Conservation (phyloP, 2,888 invertebrate species). For the Hydraecia micacea region DNA sequence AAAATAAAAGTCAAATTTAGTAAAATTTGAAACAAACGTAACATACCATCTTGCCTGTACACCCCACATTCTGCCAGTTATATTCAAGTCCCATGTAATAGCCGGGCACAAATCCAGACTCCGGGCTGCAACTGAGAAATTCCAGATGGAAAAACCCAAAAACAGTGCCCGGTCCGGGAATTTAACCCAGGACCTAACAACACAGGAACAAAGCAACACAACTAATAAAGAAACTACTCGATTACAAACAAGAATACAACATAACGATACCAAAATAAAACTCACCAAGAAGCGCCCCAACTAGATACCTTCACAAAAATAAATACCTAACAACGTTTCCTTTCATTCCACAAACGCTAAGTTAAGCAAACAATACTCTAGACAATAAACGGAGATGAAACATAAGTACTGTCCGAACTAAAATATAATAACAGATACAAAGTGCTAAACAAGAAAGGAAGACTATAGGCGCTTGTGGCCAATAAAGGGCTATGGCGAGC, state of each 20-base stretch:
- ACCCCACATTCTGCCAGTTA: no score
- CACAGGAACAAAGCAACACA: not conserved
- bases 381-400: constrained; percentile 59
- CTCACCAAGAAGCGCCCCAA: not conserved
- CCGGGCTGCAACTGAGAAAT: no score
- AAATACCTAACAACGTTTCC: constrained; percentile 20
- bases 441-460: constrained; percentile 68
- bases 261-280: not conserved
- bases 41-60: not conserved
- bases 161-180: no score
- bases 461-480: constrained; percentile 71
- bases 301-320: not conserved
- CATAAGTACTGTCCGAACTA: constrained; percentile 64
- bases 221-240: not conserved
- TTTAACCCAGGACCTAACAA: no score
- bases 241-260: not conserved
- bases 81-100: no score
- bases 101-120: no score
- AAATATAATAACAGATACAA: constrained; percentile 69
- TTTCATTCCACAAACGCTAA: constrained; percentile 38
- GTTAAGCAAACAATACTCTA: constrained; percentile 43
- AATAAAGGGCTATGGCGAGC: constrained; percentile 75
- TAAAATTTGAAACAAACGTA: not conserved
- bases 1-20: not conserved
- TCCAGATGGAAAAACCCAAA: no score